Evolutionary conservation across 2,888 invertebrate species (phyloP).

Genomic region (Tortricodes alternella): DNA sequence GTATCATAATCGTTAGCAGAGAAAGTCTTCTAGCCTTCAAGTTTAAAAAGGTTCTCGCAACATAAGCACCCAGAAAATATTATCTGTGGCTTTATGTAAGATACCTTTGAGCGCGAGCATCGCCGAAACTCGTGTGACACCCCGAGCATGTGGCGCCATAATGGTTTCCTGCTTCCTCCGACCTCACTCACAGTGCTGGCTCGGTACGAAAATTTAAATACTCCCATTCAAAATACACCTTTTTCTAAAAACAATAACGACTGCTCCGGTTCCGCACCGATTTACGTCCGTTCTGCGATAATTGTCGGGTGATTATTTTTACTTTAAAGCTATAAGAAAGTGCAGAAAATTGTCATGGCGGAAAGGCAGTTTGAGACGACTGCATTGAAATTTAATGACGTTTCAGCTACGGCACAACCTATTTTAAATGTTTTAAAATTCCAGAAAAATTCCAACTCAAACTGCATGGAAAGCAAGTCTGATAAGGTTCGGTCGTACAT

Average conservation of each 20-base stretch:
- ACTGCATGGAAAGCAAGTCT: neutral
- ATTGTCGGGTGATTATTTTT: conserved; percentile 31
- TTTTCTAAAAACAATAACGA: conserved; percentile 53
- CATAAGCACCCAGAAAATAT: conserved; percentile 27
- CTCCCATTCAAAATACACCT: conserved; percentile 45
- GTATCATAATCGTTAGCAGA: conserved; percentile 23
- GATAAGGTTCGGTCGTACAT: conserved; percentile 21
- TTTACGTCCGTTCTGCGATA: conserved; percentile 34
- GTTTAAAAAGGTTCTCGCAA: conserved; percentile 10
- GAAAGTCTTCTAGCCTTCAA: conserved; percentile 22
- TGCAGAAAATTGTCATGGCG: conserved; percentile 29
- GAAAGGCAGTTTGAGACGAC: conserved; percentile 28
- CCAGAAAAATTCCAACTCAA: neutral
- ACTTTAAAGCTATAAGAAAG: conserved; percentile 30
- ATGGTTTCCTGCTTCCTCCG: conserved; percentile 77
- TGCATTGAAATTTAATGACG: conserved; percentile 26
- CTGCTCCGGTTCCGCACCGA: conserved; percentile 35
- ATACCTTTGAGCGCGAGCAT: conserved; percentile 50
- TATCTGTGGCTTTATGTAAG: conserved; percentile 34
- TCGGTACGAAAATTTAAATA: conserved; percentile 67
- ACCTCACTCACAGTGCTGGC: conserved; percentile 62
- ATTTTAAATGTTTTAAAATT: neutral
- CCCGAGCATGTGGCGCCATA: conserved; percentile 65
- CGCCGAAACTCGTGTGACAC: conserved; percentile 63
- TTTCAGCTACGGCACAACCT: neutral